phyloP scores from a whole-genome alignment of 2,797 vertebrate species.

The Muscicapa striata region DNA sequence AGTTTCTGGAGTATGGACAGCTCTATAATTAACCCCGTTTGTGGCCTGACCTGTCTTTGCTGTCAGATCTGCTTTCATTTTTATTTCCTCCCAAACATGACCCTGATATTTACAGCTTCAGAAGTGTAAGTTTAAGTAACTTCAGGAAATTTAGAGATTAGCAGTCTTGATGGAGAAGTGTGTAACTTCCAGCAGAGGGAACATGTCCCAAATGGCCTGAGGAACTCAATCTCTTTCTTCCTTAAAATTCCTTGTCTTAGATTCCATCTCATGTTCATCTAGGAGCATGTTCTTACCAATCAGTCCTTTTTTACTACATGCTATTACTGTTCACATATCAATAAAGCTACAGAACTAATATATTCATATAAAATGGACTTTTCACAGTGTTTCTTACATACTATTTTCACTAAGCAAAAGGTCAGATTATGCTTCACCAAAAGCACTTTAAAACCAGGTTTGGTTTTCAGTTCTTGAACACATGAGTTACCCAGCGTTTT shows the following conservation, averaged over 20 bases:
- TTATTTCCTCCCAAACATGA: not conserved
- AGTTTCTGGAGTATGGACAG: accelerated
- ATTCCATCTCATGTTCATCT: not conserved
- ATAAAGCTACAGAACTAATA: not conserved
- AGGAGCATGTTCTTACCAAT: not conserved
- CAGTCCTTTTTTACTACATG: not conserved
- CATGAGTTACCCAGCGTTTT: accelerated
- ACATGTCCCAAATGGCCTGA: not conserved
- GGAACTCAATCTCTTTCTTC: not conserved
- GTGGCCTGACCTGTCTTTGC: not conserved
- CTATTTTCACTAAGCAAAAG: not conserved
- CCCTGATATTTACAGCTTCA: not conserved
- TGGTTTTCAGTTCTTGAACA: not conserved
- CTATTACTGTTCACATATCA: not conserved
- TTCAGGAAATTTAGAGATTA: not conserved
- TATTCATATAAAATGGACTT: not conserved
- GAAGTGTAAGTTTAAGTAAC: not conserved
- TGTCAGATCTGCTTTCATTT: not conserved
- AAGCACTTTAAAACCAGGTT: not conserved
- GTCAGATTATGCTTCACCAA: not conserved
- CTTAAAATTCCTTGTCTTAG: not conserved
- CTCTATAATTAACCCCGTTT: not conserved
- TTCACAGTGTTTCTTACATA: not conserved
- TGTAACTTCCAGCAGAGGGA: not conserved
- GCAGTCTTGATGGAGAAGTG: not conserved